Base-by-base conservation (phyloP, 2,888 invertebrate genomes). In the Melanostoma mellinum region DNA sequence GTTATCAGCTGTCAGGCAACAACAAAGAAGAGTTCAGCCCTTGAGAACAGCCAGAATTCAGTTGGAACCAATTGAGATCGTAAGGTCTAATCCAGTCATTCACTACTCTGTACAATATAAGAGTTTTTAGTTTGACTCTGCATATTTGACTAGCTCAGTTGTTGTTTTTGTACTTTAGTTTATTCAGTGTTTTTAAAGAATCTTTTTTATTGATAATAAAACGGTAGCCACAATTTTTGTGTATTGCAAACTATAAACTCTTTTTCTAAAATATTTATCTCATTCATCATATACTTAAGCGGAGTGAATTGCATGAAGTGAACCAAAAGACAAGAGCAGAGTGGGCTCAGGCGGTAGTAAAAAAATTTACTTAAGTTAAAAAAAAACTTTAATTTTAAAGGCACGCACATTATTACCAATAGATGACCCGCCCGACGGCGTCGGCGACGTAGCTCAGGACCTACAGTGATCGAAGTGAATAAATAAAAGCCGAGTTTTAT, bases 41-140 rank as follows among this genome's bases (percentile, higher is more conserved):
- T 52, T 73, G 46, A 77, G 61, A 40, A 10, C 55, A 6, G 58
- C 81, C 36, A 67, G 48, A 60, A 53, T 82, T n/a, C 82, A 82
- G 32, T 65, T 69, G 56, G 52, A 73, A 50, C 82, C 77, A 36
- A 10, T 82, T 46, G 68, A 82, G 32, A 77, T 82, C 50, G 32
- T 82, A n/a, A 55, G 82, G 3, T 82, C 82, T 4, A 72, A 68
- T 44, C 82, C 82, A 56, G 82, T 82, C 73, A 73, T 82, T 68
- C 55, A 67, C 53, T 82, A 82, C 82, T 82, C 82, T 82, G 77
- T 82, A 38, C 82, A 77, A 46, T 77, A 82, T 38, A 82, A 77
- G 82, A 82, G 82, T 82, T 73, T 63, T 61, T 82, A 82, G 81
- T 72, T 52, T 40, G 76, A 81, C 48, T 0, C 20, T 20, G 20